Percentiles rank a stretch among this genome's conserved stretches.
These are phyloP conservation scores for Monochamus alternatus DNA, from an alignment of 2,888 invertebrate species.

Conservation along the genomic window DNA sequence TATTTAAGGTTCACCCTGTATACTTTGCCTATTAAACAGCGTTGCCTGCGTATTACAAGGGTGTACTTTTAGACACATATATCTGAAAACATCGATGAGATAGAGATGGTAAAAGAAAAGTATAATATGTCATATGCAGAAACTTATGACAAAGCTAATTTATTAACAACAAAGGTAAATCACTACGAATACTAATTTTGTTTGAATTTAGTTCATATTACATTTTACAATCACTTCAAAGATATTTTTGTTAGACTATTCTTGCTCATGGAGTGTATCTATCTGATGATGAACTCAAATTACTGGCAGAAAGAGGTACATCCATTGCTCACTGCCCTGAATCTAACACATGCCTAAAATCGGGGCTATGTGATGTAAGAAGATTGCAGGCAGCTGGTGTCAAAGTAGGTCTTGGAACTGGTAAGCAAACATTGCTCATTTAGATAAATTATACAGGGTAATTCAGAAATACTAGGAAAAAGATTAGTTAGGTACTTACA, in stretches of 20 bases:
- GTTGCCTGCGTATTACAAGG: too few relatives aligned
- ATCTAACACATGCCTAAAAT: constrained; percentile 86
- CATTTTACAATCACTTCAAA: too few relatives aligned
- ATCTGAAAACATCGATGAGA: constrained; percentile 85
- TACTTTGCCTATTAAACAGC: not conserved
- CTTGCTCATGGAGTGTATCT: constrained; percentile 90
- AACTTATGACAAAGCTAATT: constrained; percentile 82
- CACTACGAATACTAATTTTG: constrained; percentile 2
- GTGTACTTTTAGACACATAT: constrained; percentile 82
- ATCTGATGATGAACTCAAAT: constrained; percentile 78
- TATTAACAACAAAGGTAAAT: constrained; percentile 83
- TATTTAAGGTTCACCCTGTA: too few relatives aligned
- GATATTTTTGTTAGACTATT: constrained; percentile 74
- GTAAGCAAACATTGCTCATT: constrained; percentile 70
- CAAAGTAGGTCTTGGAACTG: constrained; percentile 89
- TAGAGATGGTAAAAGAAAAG: constrained; percentile 76
- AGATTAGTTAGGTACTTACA: too few relatives aligned
- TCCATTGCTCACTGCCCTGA: constrained; percentile 90
- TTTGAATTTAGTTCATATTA: not conserved
- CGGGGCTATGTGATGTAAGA: constrained; percentile 86
- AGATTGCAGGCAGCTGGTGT: constrained; percentile 77
- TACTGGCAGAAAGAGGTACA: constrained; percentile 77
- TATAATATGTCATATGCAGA: constrained; percentile 79
- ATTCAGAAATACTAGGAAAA: too few relatives aligned
- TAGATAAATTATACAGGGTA: not conserved